Base-by-base conservation (phyloP, 2,888 invertebrate genomes). In the Eilema griseolum region DNA sequence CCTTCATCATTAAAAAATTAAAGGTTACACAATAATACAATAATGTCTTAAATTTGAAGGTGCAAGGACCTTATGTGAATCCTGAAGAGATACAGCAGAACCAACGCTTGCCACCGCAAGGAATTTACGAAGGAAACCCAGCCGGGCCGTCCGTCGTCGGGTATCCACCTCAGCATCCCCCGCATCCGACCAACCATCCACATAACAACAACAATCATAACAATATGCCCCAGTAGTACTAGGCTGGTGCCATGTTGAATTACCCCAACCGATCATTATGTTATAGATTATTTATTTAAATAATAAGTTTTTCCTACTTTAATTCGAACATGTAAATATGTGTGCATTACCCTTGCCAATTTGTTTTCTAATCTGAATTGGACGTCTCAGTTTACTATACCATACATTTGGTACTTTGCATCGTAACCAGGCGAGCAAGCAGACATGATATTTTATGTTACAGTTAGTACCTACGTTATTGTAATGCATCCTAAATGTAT, bases 31-130 rank as follows among this genome's bases (percentile, higher is more conserved):
- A 33, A 37, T n/a, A n/a, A n/a, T n/a, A n/a, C n/a, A n/a, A n/a
- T n/a, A n/a, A n/a, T 31, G 26, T 23, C 0, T 59, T 20, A 59
- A 66, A 67, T 41, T 65, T 66, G 1, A 75, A 93, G 93, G 90
- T 90, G 12, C 88, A 83, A 71, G 85, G 80, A 63, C 75, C 87
- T 0, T 93, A 90, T 77, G 70, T 79, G 67, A 84, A 79, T 56
- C 76, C 81, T 2, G 91, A 90, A 24, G 89, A 90, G 23, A 67
- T 87, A 20, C 88, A 85, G 60, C 87, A 80, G 37, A 83, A 69
- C 23, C 85, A 80, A 41, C 86, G 86, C 59, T 20, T 86, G 56
- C 88, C 85, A 61, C 77, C 86, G 57, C 90, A 89, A 81, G 81
- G 90, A 59, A 66, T 80, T 24, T 92, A 90, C 76, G 90, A 90